Evolutionary conservation across 2,797 vertebrate genomes (phyloP), one percentile per base, ranked within the genome.

Genomic region (Enteromius viviparus): DNA sequence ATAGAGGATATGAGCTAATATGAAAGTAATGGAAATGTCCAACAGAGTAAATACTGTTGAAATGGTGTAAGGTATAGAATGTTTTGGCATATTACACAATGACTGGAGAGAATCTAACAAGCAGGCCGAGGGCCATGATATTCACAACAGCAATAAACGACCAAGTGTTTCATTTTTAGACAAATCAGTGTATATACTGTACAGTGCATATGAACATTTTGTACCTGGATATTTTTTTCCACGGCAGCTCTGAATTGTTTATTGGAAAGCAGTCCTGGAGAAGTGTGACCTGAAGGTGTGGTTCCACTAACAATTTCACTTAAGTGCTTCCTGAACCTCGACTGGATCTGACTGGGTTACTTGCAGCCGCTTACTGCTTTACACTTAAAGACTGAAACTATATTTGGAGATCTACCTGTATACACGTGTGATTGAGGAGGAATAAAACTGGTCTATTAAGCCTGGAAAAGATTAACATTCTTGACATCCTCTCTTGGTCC

Each of bases 381-480:
- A 4, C 29, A 10, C 4, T 66, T n/a, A 78, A 66, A 66, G 26
- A 76, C 53, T 60, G 15, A 77, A 29, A 77, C 76, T n/a, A 29
- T 19, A 34, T 71, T 47, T 45, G 32, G 21, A 37, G 29, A 55
- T 49, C 21, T 79, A 21, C 26, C 26, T 29, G 12, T 23, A 55
- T 37, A 70, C 15, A 58, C 34, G n/a, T 65, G 34, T 10, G 3
- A 58, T 5, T 29, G n/a, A 58, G 40, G 8, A 34, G 17, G 34
- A 53, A 71, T 60, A 47, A 45, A 72, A 34, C 53, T 72, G 7
- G 26, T 17, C 21, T 32, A 72, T 72, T 62, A 34, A 72, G 40
- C 8, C 40, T 72, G 79, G 55, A 21, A 60, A 71, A 23, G 26
- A 71, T 80, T 47, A 62, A 64, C 70, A 81, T 81, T 81, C 79